phyloP scores from a whole-genome alignment of 2,797 vertebrate species.

The Orestias chungarensis region DNA sequence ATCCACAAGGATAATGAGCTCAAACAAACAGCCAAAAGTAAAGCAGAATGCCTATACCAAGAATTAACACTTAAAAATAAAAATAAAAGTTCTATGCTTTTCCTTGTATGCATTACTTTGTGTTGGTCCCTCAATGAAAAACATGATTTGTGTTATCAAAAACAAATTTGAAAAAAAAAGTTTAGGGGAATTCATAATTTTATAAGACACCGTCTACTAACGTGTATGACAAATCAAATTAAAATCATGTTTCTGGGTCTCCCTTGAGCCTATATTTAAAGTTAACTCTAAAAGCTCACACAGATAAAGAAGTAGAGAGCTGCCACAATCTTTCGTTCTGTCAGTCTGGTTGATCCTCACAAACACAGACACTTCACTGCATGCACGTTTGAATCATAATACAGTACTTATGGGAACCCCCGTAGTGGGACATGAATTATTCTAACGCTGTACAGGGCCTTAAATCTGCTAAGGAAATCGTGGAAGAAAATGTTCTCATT shows the following conservation, averaged over 20 bases:
- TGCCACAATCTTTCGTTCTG: constrained; percentile 16
- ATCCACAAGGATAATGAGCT: background rate
- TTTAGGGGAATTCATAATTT: background rate
- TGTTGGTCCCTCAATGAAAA: background rate
- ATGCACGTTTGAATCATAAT: background rate
- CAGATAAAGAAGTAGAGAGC: constrained; percentile 3
- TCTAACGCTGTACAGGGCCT: constrained; percentile 10
- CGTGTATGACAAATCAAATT: constrained; percentile 5
- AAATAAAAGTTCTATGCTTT: background rate
- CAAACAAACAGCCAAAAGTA: background rate
- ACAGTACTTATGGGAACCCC: constrained; percentile 7
- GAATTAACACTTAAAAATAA: background rate
- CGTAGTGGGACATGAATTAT: background rate
- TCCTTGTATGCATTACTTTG: background rate
- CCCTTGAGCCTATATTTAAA: constrained; percentile 7
- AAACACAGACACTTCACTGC: background rate
- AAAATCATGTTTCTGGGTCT: constrained; percentile 11
- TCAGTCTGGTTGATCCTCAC: background rate
- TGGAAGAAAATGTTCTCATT: constrained; percentile 11
- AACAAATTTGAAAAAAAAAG: background rate
- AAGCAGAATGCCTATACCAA: background rate
- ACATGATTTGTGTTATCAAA: background rate
- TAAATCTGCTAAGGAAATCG: constrained; percentile 4
- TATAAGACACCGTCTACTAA: background rate
- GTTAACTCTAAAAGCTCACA: constrained; percentile 13